Base-by-base conservation (phyloP, 2,888 invertebrate species). In the Megamerina dolium region DNA sequence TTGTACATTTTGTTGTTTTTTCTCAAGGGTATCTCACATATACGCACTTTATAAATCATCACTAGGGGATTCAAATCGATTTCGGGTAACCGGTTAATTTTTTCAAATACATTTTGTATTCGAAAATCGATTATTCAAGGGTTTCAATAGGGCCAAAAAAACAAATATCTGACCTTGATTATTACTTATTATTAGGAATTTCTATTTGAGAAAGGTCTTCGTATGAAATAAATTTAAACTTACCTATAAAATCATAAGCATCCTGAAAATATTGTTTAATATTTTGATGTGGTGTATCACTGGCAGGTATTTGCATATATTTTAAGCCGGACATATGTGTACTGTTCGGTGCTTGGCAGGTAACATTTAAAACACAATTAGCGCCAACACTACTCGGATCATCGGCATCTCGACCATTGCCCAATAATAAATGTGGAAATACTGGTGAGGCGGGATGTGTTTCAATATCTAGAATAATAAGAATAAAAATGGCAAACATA, bases 191-290 rank as follows among this genome's bases (percentile, higher is more conserved):
- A 8, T 23, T 23, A 23, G 10, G 10, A 23, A 23, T 10, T 23
- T 23, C 6, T 23, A 8, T 10, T 8, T 23, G 23, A 23, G 23
- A 23, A 23, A 23, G 23, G 6, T 23, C 10, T 23, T 23, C 10
- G 8, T 8, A 8, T 23, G 6, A 23, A 8, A 8, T 23, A 23
- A 38, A 31, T 19, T 19, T 30, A 41, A 49, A 66, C 82, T 81
- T 73, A 88, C 88, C 88, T 61, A 89, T 89, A 70, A 88, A 89
- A 63, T 84, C 81, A 70, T 83, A 86, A 58, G 89, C 86, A 70
- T 88, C 86, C 65, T 87, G 85, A 74, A 89, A 89, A 77, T 87
- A 88, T 75, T 88, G 88, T 62, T 85, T 85, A 48, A 89, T 81
- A 74, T 89, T 89, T 70, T 89, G 88, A 63, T 85, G 84, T 37